These are phyloP conservation scores for Argyrosomus japonicus DNA, from an alignment of 2,113 vertebrate genomes.

Conservation along the genomic window DNA sequence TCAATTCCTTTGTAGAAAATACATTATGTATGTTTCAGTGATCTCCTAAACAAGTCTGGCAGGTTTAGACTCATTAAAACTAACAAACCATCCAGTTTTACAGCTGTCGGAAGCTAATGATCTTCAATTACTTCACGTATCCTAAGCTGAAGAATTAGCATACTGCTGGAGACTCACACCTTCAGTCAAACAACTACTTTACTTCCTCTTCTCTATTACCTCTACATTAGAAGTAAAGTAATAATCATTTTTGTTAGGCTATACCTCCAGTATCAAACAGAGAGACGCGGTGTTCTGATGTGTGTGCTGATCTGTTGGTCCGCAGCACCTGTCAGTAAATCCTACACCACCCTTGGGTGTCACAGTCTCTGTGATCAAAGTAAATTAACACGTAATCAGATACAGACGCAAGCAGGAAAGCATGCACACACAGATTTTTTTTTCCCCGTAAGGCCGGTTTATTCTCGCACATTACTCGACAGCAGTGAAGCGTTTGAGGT, in stretches of 20 bases:
- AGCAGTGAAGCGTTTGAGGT: constrained; percentile 21
- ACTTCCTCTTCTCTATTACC: background rate
- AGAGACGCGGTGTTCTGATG: background rate
- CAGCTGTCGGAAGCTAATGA: constrained; percentile 20
- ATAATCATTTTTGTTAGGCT: background rate
- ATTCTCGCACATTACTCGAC: constrained; percentile 17
- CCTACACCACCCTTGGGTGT: constrained; percentile 48
- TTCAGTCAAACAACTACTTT: background rate
- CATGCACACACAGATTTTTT: constrained; percentile 28
- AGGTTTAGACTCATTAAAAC: constrained; percentile 42
- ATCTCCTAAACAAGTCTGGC: constrained; percentile 12
- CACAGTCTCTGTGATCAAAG: constrained; percentile 56
- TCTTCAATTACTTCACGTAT: background rate
- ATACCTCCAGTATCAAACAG: background rate
- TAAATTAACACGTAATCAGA: constrained; percentile 65
- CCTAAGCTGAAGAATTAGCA: background rate
- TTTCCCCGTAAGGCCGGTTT: constrained; percentile 36
- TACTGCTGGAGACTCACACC: background rate
- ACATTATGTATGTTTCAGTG: background rate
- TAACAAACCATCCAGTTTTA: constrained; percentile 45
- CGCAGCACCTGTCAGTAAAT: constrained; percentile 65
- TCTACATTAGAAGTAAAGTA: background rate
- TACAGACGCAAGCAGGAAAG: constrained; percentile 50
- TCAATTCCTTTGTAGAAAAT: background rate
- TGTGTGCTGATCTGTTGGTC: constrained; percentile 28